Base-by-base conservation (phyloP, 2,797 vertebrate genomes). In the Mycteria americana region DNA sequence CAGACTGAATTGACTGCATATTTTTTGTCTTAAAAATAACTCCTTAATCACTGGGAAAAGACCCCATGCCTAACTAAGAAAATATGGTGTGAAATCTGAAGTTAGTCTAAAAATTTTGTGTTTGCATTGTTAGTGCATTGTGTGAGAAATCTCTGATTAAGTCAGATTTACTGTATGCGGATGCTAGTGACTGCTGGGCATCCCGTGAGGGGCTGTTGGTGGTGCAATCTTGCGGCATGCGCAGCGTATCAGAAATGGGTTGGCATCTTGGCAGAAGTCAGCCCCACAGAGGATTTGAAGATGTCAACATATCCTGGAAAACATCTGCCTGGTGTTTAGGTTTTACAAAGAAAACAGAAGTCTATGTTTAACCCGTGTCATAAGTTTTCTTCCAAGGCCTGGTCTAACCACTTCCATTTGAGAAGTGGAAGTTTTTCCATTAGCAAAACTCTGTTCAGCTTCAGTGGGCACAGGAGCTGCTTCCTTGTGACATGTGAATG, bases 11-110 rank as follows among this genome's bases (percentile, higher is more conserved):
- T 76, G 73, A 85, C 35, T 51, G 45, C 35, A 48, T 92, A 83
- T 39, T 73, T 95, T 95, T 56, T 70, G 65, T 94, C 83, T 96
- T 95, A 84, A 97, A 97, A 97, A 92, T 96, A 94, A 85, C 93
- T 95, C 31, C 10, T 33, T 35, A 89, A 82, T 74, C 81, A 41
- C 94, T 64, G 56, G 63, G 64, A 79, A 78, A 85, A 85, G 78
- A 84, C 54, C 53, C 30, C 41, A 27, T 86, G 78, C 68, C 30
- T 92, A 89, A 85, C 46, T 89, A 87, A 85, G 89, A 92, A 97
- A 97, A 86, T 78, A 68, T 2, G 6, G n/a, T 3, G 4, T 68
- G 45, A 70, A 59, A 94, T 63, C 86, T 72, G 60, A 89, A 87
- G 19, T 60, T 83, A 88, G 64, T 85, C 69, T 87, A 57, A 93